phyloP scores from a whole-genome alignment of 37 sponge, comb jelly and placozoan species.

The Crambe crambe region DNA sequence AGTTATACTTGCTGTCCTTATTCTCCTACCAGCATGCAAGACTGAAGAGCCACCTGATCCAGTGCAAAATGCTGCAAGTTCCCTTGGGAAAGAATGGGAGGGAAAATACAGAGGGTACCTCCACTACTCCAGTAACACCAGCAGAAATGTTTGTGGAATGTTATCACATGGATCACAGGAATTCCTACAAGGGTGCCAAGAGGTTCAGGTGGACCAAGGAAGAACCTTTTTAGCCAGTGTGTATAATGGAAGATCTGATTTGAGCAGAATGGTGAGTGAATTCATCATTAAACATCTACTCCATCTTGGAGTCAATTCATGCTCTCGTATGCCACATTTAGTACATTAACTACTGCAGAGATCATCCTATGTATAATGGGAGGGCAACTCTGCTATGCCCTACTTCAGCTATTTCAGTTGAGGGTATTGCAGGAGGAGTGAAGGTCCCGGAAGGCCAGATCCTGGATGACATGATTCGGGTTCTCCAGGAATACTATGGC shows the following conservation, averaged over 20 bases:
- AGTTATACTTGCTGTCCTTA: background rate
- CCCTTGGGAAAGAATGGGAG: background rate
- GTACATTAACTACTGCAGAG: no score
- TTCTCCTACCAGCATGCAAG: background rate
- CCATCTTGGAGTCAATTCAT: no score
- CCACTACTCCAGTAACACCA: background rate
- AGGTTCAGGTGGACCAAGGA: background rate
- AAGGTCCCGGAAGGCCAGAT: slow-evolving; percentile 1
- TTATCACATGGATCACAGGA: background rate
- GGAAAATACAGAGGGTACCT: background rate
- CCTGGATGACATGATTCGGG: background rate
- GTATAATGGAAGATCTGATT: background rate
- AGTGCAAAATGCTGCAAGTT: background rate
- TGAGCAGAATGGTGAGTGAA: background rate
- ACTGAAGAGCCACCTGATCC: background rate
- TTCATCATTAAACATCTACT: no score
- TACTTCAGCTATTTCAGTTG: no score
- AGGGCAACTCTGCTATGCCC: no score
- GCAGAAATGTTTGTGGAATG: background rate
- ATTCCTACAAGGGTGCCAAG: background rate
- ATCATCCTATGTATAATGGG: no score
- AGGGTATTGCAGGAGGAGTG: background rate
- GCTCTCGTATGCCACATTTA: no score
- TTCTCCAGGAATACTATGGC: slow-evolving; percentile 21
- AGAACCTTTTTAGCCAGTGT: background rate